Evolutionary conservation across 2,888 invertebrate genomes (phyloP).

Genomic region (Tortrix viridana): DNA sequence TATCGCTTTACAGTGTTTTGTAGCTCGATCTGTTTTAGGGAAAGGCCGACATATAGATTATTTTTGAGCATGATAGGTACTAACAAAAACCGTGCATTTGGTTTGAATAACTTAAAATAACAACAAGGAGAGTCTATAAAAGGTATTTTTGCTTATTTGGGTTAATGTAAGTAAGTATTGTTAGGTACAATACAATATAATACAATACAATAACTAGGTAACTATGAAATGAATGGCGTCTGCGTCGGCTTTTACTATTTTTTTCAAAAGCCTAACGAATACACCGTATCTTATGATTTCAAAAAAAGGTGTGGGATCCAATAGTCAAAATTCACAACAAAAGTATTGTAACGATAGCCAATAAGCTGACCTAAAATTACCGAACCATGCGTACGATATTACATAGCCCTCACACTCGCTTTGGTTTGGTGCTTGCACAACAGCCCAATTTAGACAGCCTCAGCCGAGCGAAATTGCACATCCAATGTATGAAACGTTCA

Average conservation of each 20-base stretch:
- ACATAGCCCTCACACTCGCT: conserved; percentile 50
- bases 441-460: conserved; percentile 65
- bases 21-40: conserved; percentile 64
- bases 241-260: no score
- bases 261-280: no score
- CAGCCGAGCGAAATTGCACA: conserved; percentile 69
- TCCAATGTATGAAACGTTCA: conserved; percentile 63
- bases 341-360: conserved; percentile 16
- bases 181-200: no score
- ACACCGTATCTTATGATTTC: no score
- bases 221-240: no score
- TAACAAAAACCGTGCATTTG: conserved; percentile 8
- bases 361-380: conserved; percentile 29
- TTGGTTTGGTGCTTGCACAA: conserved; percentile 66
- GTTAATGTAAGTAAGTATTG: no score
- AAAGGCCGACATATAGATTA: conserved; percentile 28
- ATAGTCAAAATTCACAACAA: conserved; percentile 3
- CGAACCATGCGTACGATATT: conserved; percentile 28
- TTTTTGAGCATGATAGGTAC: conserved; percentile 13
- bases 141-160: no score
- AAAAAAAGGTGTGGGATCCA: no score
- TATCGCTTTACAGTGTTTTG: conserved; percentile 74
- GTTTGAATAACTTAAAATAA: background rate
- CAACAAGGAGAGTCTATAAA: background rate
- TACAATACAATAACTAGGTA: no score